Conservation (phyloP, 2,888 invertebrate genomes). For the Thumatha senex region DNA sequence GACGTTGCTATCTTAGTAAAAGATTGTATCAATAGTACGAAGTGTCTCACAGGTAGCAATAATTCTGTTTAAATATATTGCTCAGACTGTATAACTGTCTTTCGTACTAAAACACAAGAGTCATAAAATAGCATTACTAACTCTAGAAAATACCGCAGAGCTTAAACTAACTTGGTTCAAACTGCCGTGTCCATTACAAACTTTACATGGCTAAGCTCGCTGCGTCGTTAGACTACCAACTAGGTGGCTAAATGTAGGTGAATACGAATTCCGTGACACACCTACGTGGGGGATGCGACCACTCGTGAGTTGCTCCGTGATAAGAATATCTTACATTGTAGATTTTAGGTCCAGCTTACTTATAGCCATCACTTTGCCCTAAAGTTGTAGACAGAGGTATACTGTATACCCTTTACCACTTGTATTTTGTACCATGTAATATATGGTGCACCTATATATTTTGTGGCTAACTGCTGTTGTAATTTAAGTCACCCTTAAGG, state of each 20-base stretch:
- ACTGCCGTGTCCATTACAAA: constrained; percentile 27
- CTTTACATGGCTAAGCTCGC: constrained; percentile 10
- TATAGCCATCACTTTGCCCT: no score
- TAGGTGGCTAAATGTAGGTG: constrained; percentile 43
- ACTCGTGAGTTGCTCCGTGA: constrained; percentile 39
- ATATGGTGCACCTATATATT: no score
- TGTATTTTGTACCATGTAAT: no score
- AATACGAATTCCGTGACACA: constrained; percentile 35
- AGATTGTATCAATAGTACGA: no score
- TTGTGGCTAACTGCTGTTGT: no score
- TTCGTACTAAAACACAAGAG: neutral
- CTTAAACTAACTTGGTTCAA: constrained; percentile 1
- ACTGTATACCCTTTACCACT: no score
- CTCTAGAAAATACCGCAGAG: neutral
- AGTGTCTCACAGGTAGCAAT: no score
- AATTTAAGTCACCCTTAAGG: no score
- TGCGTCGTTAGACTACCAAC: constrained; percentile 46
- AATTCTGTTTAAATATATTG: no score
- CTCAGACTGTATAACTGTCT: no score
- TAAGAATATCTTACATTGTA: constrained; percentile 30
- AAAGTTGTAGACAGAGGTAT: no score
- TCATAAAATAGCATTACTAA: neutral
- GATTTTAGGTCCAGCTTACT: neutral
- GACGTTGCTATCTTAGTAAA: no score
- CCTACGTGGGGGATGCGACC: constrained; percentile 36